phyloP scores from a whole-genome alignment of 2,113 vertebrate species.

The Uropsilus gracilis region DNA sequence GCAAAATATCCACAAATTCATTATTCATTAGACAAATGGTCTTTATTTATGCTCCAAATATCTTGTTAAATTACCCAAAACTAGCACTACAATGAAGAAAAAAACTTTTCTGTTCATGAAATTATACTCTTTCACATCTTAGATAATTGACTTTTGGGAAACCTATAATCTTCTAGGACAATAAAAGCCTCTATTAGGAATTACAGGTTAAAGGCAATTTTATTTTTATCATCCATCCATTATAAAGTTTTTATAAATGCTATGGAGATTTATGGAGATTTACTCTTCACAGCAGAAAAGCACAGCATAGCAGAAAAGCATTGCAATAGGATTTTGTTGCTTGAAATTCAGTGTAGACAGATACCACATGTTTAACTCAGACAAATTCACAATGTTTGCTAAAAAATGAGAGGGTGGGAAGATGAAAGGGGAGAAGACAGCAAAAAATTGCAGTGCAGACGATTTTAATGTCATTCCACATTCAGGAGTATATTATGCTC shows the following conservation, averaged over 20 bases:
- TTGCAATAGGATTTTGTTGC: background rate
- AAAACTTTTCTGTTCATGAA: background rate
- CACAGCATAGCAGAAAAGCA: background rate
- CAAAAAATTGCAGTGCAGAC: background rate
- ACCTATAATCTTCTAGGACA: background rate
- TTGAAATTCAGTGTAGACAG: background rate
- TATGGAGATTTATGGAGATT: too few species aligned
- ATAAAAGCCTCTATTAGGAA: background rate
- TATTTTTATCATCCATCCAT: background rate
- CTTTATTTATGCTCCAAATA: background rate
- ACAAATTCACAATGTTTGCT: conserved; percentile 24
- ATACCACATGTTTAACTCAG: background rate
- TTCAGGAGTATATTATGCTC: background rate
- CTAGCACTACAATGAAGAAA: background rate
- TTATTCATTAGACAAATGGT: background rate
- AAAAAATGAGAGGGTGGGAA: background rate
- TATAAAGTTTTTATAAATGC: background rate
- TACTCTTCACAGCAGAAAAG: too few species aligned
- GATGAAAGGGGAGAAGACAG: background rate
- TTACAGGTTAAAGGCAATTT: background rate
- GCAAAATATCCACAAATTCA: background rate
- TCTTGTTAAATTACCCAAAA: background rate
- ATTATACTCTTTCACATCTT: background rate
- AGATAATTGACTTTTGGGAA: background rate
- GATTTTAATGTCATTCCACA: background rate